These are phyloP conservation scores for Pimephales promelas DNA, from an alignment of 2,113 vertebrate species.

Conservation along the genomic window DNA sequence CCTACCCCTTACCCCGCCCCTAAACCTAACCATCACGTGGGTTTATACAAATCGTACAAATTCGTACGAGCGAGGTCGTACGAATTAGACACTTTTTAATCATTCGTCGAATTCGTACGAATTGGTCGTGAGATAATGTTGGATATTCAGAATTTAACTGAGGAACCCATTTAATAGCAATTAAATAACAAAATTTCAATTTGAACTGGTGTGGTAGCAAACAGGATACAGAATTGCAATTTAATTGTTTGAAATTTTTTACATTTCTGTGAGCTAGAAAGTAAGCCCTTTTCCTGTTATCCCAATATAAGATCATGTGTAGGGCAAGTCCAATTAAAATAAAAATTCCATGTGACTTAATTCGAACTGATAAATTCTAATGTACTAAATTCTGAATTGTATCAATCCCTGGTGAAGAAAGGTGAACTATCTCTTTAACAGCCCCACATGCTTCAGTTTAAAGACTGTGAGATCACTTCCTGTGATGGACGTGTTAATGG, in stretches of 20 bases:
- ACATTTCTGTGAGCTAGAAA: not conserved
- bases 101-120: too few relatives aligned
- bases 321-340: not conserved
- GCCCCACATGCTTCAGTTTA: not conserved
- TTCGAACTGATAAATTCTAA: not conserved
- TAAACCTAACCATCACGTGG: too few relatives aligned
- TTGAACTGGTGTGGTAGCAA: not conserved
- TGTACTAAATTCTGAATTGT: not conserved
- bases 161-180: not conserved
- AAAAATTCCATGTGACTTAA: not conserved
- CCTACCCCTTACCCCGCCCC: too few relatives aligned
- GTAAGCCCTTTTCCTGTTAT: not conserved
- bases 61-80: too few relatives aligned
- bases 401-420: not conserved
- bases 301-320: not conserved
- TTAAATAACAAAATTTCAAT: not conserved
- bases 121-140: too few relatives aligned
- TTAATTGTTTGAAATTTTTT: too few relatives aligned
- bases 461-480: slow-evolving; percentile 28
- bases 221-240: not conserved
- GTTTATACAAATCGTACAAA: too few relatives aligned
- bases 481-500: not conserved
- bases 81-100: too few relatives aligned
- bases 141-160: not conserved
- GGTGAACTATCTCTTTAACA: not conserved